Evolutionary conservation across 2,113 vertebrate genomes (phyloP).

Genomic region (Haplochromis burtoni): DNA sequence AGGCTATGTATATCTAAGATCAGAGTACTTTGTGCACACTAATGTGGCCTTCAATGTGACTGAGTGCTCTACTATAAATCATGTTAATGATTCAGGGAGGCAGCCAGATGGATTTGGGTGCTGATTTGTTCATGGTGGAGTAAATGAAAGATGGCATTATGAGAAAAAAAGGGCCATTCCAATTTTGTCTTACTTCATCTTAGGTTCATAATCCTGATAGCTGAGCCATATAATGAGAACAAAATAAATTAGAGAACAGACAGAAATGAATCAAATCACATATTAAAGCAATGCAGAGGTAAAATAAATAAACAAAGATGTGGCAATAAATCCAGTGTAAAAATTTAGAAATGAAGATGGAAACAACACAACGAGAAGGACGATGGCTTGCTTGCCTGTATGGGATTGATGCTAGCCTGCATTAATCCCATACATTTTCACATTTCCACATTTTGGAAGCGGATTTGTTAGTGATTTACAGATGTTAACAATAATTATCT

Average conservation of each 20-base stretch:
- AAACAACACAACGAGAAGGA: not conserved
- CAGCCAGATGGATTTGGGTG: conserved; percentile 28
- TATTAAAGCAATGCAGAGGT: not conserved
- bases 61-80: conserved; percentile 31
- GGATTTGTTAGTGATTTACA: conserved; percentile 16
- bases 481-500: conserved; percentile 35
- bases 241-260: conserved; percentile 69
- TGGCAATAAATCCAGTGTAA: not conserved
- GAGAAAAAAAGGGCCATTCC: conserved; percentile 58
- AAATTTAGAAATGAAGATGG: not conserved
- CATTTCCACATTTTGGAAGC: not conserved
- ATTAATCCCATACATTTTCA: not conserved
- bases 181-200: conserved; percentile 95
- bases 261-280: conserved; percentile 33
- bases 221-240: conserved; percentile 79
- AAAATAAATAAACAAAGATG: not conserved
- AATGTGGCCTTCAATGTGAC: conserved; percentile 38
- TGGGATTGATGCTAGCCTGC: not conserved
- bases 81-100: conserved; percentile 35
- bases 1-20: conserved; percentile 21
- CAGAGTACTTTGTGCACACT: conserved; percentile 23
- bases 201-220: conserved; percentile 93
- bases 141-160: conserved; percentile 62
- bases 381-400: not conserved
- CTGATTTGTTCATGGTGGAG: conserved; percentile 71